Evolutionary conservation across 2,797 vertebrate species (phyloP), one percentile per base, ranked within the genome.

Genomic region (Varecia variegata): DNA sequence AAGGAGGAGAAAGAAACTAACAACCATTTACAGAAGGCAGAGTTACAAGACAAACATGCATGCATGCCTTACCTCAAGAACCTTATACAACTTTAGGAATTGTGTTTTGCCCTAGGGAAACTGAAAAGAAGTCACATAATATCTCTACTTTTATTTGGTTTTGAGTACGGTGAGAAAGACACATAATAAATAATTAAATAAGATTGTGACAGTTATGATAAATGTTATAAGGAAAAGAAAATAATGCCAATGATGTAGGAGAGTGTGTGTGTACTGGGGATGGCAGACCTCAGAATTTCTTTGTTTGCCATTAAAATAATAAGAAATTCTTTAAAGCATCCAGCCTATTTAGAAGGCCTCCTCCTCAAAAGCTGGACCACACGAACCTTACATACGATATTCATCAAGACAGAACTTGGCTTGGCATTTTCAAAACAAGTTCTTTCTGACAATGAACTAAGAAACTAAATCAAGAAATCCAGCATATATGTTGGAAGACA

Each of bases 401-500:
- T 67, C 2, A 4, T 88, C n/a, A 56, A 82, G 47, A 70, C 2
- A 85, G 58, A 92, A 90, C 5, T 45, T 45, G 18, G 38, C 40
- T 65, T 21, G 65, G 17, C 21, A 76, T 74, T 88, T 92, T 56
- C 67, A 52, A 88, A 85, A 62, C 21, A 68, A 82, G 20, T 58
- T 70, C 7, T 58, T 65, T 54, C 60, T 83, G 23, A 80, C 45
- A 52, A 84, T n/a, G 30, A 93, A 62, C 30, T 58, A 76, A 68
- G 58, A 94, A 94, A 74, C 15, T 14, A 68, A 90, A 91, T 74
- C 21, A 87, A 93, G 52, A 93, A 90, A 62, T 68, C 11, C n/a
- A 43, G 30, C 38, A 40, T 67, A 54, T 35, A 77, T 17, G 40
- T 11, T 81, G 40, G 60, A 82, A 89, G 90, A 88, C 25, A 74